A percentile compares a stretch with the other conserved stretches of the same genome.
These are phyloP conservation scores for Adoxophyes honmai DNA, from an alignment of 1,140 invertebrate genomes.

Conservation along the genomic window DNA sequence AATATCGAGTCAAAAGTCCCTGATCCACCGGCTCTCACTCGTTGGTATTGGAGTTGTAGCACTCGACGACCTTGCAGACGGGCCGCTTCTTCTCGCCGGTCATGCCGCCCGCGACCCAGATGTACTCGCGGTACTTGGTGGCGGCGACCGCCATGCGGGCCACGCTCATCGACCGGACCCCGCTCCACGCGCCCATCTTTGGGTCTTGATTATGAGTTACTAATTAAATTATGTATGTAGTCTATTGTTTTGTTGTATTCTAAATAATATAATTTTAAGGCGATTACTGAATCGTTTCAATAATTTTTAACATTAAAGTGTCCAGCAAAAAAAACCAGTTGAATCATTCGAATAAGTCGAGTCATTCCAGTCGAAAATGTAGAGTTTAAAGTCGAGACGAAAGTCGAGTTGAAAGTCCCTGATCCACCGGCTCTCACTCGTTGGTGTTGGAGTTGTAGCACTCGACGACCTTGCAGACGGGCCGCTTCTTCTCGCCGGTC, in stretches of 20 bases:
- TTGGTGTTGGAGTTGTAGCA: slow-evolving; percentile 79
- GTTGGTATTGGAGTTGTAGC: slow-evolving; percentile 79
- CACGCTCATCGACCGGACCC: slow-evolving; percentile 74
- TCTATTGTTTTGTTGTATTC: too few relatives aligned
- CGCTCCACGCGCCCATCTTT: slow-evolving; percentile 72
- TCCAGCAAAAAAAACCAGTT: too few relatives aligned
- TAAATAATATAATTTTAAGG: too few relatives aligned
- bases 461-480: slow-evolving; percentile 77
- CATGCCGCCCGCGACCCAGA: slow-evolving; percentile 83
- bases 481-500: slow-evolving; percentile 76
- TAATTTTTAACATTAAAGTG: too few relatives aligned
- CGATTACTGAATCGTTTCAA: too few relatives aligned
- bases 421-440: slow-evolving; percentile 72
- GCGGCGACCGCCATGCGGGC: slow-evolving; percentile 78
- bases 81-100: slow-evolving; percentile 76
- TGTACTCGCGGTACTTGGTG: slow-evolving; percentile 78
- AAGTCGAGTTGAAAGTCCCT: too few relatives aligned
- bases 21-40: slow-evolving; percentile 66
- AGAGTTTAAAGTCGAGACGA: too few relatives aligned
- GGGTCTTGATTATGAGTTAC: too few relatives aligned
- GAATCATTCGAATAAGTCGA: too few relatives aligned
- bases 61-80: slow-evolving; percentile 77
- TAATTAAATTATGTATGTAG: too few relatives aligned
- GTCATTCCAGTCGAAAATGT: too few relatives aligned
- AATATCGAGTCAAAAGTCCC: too few relatives aligned